Base-by-base conservation (phyloP, 2,113 vertebrate genomes). In the Apteryx owenii region DNA sequence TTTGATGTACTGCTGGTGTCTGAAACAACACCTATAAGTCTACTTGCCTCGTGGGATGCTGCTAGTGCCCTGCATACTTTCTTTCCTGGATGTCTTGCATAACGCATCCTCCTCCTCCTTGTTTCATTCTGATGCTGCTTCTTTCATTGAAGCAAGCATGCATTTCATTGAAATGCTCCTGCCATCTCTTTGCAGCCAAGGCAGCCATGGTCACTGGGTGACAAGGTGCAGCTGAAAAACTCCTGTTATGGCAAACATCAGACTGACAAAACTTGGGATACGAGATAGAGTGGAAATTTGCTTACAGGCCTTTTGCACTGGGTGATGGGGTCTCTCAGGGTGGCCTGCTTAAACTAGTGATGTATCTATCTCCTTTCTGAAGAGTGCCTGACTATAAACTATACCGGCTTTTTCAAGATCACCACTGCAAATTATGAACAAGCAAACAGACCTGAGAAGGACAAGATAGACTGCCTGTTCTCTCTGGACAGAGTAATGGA, bases 21-120 rank as follows among this genome's bases (percentile, higher is more conserved):
- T 86, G 64, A 94, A 94, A 91, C 62, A 71, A 71, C 89, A 80
- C 60, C 79, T 93, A 72, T 68, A 82, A 88, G 23, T 89, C 81
- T 91, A 53, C 48, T 85, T 91, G 75, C 72, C 46, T 71, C 95
- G 54, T 33, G 79, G 58, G 61, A 42, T 91, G 50, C 78, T 93
- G 72, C 53, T 81, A 54, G 62, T 90, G 81, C 68, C 75, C 88
- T 71, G 46, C 26, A 66, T 78, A 71, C 68, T 61, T 56, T 89
- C 42, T 93, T 91, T 90, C 72, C 60, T 88, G 38, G 50, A 42
- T 85, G 26, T 80, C 71, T 78, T 88, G 64, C 62, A 22, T 85
- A 88, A 85, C 60, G 85, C n/a, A 81, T 17, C 31, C 61, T 68
- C 56, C 31, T 88, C 64, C 38, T 91, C 20, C 21, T 68, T 88